phyloP scores from a whole-genome alignment of 2,797 vertebrate genomes.

The Strix occidentalis region DNA sequence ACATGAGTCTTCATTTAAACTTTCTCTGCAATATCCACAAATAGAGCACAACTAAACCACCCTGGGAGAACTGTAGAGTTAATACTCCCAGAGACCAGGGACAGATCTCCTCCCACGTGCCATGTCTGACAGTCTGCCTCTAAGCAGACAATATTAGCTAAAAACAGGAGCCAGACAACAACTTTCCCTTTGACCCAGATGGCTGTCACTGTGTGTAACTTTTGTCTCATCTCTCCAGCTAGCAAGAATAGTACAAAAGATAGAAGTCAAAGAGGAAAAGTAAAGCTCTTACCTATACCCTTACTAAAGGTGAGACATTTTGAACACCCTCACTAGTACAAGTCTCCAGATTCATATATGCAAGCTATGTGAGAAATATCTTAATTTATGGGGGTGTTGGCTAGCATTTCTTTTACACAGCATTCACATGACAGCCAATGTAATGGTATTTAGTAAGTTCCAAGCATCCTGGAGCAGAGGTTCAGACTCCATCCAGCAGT shows the following conservation, averaged over 20 bases:
- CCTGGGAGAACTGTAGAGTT: neutral
- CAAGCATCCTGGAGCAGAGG: fast-evolving
- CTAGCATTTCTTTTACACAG: neutral
- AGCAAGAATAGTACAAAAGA: neutral
- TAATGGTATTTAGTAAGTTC: neutral
- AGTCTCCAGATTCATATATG: fast-evolving
- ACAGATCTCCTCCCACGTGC: fast-evolving
- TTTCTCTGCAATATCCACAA: fast-evolving
- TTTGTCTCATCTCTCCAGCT: neutral
- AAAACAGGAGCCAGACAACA: neutral
- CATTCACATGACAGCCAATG: fast-evolving
- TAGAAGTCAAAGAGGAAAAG: neutral
- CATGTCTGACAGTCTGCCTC: neutral
- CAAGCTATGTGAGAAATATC: fast-evolving
- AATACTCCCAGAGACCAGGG: neutral
- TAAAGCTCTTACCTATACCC: neutral
- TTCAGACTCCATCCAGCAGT: neutral
- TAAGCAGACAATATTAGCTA: neutral
- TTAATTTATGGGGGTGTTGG: fast-evolving
- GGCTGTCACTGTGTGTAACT: fast-evolving
- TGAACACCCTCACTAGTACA: neutral
- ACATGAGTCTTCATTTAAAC: neutral
- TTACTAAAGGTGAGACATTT: neutral
- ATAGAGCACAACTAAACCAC: neutral
- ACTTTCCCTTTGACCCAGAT: neutral